A percentile compares a stretch with the other conserved stretches of the same genome.
Conservation (phyloP, 1,140 invertebrate species). For the Drosophila simulans region DNA sequence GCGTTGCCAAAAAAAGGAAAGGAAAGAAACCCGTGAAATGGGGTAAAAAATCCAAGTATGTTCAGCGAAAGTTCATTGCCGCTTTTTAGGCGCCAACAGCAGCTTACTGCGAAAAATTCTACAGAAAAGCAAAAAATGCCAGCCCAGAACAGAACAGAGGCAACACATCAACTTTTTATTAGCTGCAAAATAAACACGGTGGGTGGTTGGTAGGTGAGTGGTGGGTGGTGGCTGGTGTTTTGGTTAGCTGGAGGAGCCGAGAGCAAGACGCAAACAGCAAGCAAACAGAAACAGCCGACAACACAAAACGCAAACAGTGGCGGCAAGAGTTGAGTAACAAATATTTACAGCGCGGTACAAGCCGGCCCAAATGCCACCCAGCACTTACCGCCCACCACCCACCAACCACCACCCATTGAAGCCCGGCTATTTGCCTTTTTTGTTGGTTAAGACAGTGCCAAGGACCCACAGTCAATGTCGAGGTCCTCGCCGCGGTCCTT, state of each 20-base stretch:
- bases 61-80: constrained; percentile 57
- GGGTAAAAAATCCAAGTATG: constrained; percentile 33
- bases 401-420: background rate
- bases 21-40: background rate
- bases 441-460: constrained; percentile 58
- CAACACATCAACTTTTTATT: constrained; percentile 77
- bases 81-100: constrained; percentile 50
- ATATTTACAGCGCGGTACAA: constrained; percentile 68
- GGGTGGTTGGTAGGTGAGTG: too few relatives aligned
- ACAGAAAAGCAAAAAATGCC: constrained; percentile 14
- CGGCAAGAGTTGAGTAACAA: constrained; percentile 79
- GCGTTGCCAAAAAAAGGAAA: constrained; percentile 6
- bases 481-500: constrained; percentile 22
- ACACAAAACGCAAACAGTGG: constrained; percentile 64
- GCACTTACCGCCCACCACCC: background rate
- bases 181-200: constrained; percentile 65
- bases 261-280: constrained; percentile 51
- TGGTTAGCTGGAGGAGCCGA: background rate
- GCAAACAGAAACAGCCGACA: constrained; percentile 73
- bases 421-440: constrained; percentile 44
- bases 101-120: constrained; percentile 37
- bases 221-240: background rate
- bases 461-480: constrained; percentile 61
- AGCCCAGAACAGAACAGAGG: constrained; percentile 29
- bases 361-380: constrained; percentile 6